Evolutionary conservation across 2,888 invertebrate species (phyloP), one percentile per base, ranked within the genome.

Genomic region (Pheosia gnoma): DNA sequence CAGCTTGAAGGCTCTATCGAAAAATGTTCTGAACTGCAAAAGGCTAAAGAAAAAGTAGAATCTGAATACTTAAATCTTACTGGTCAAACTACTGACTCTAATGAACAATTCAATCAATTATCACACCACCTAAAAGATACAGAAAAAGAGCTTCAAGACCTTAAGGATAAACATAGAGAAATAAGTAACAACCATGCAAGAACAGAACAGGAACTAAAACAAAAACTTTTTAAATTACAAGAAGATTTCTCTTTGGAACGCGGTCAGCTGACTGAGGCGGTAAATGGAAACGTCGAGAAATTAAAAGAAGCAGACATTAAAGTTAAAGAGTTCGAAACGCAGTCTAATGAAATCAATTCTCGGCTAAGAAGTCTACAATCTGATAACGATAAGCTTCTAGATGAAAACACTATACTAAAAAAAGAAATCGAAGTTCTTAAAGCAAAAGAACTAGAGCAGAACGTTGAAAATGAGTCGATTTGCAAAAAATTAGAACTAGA

Each of bases 1-100:
- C 95, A 95, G 72, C 83, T 94, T 9, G 86, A 90, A 57, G 93
- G 94, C 70, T 85, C 94, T 9, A 90, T 93, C 71, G 94, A 95
- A 75, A 95, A 95, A 83, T 93, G 94, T 72, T 86, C 87, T 4
- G 95, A 95, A 68, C 78, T 95, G 60, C 87, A 91, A 65, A 93
- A 90, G 56, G 91, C 95, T 65, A 95, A 95, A 78, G 94, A 93
- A 13, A 94, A 94, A 60, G 85, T 95, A 36, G 95, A 96, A 85
- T 79, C 90, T 5, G 95, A 96, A 79, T 94, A 96, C 66, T 86
- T 94, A 59, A 93, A 92, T 77, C 81, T 96, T 51, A 95, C 95
- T 58, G 95, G 93, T 55, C 94, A 95, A 67, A 92, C 95, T 0
- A 94, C 94, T 13, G 94, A 95, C 80, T 95, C 95, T 0, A 94